Percentiles rank a stretch among this genome's conserved stretches.
phyloP scores from a whole-genome alignment of 2,113 vertebrate species.

The Oncorhynchus gorbuscha region DNA sequence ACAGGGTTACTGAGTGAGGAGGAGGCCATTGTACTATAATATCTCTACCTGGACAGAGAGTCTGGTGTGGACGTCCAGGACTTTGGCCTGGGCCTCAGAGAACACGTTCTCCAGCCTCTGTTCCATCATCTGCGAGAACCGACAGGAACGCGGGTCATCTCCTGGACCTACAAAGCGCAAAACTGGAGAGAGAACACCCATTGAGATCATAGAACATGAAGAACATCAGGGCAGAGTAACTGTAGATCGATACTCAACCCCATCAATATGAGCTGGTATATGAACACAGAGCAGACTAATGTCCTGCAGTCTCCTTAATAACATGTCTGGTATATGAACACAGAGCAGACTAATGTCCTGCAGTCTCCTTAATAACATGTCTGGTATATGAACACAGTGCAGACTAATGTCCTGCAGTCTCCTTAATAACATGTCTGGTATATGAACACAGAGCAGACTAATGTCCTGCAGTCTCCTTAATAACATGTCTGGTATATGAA shows the following conservation, averaged over 20 bases:
- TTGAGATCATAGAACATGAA: constrained; percentile 2
- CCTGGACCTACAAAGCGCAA: constrained; percentile 89
- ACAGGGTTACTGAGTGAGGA: neutral
- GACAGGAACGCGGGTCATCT: constrained; percentile 89
- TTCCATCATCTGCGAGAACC: constrained; percentile 93
- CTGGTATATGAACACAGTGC: too few relatives aligned
- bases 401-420: too few relatives aligned
- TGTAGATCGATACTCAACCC: too few relatives aligned
- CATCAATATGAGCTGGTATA: too few relatives aligned
- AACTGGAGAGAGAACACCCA: constrained; percentile 71
- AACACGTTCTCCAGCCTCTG: constrained; percentile 89
- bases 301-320: too few relatives aligned
- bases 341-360: too few relatives aligned
- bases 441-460: too few relatives aligned
- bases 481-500: too few relatives aligned
- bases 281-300: too few relatives aligned
- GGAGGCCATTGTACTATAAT: neutral
- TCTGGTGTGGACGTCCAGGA: constrained; percentile 79
- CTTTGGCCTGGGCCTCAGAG: constrained; percentile 86
- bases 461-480: too few relatives aligned
- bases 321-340: neutral
- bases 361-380: too few relatives aligned
- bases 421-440: too few relatives aligned
- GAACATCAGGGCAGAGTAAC: neutral
- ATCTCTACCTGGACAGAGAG: constrained; percentile 85